A percentile compares a stretch with the other conserved stretches of the same genome.
Evolutionary conservation across 2,888 invertebrate species (phyloP).

Genomic region (Limnephilus lunatus): DNA sequence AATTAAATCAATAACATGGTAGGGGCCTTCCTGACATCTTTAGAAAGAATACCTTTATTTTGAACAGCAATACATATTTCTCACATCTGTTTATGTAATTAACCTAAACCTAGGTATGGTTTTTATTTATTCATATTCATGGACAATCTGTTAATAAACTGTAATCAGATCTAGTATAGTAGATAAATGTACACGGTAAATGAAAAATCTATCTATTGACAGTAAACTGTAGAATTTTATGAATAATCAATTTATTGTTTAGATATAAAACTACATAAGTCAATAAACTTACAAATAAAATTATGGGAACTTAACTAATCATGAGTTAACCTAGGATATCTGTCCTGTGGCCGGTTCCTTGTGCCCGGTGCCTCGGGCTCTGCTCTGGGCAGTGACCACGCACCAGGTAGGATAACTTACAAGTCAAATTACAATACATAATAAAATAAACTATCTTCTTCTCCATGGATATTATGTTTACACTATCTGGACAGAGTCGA

Average conservation of each 20-base stretch:
- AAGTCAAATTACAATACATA: conserved; percentile 34
- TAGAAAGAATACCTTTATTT: conserved; percentile 63
- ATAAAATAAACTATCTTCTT: conserved; percentile 36
- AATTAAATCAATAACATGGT: conserved; percentile 56
- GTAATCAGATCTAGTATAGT: conserved; percentile 35
- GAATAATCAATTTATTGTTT: not conserved
- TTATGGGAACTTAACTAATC: conserved; percentile 47
- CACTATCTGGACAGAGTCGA: conserved; percentile 44
- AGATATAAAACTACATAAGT: conserved; percentile 17
- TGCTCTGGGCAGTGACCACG: not conserved
- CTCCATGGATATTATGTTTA: conserved; percentile 15
- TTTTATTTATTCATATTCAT: conserved; percentile 43
- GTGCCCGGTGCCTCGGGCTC: not conserved
- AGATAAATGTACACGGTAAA: conserved; percentile 23
- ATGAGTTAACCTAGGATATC: conserved; percentile 25
- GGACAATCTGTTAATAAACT: conserved; percentile 25
- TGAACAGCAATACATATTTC: conserved; percentile 61
- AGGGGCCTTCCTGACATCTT: conserved; percentile 62
- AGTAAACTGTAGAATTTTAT: conserved; percentile 33
- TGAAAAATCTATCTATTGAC: conserved; percentile 43
- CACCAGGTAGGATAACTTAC: conserved; percentile 25
- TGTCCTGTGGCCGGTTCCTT: not conserved
- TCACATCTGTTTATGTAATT: conserved; percentile 55
- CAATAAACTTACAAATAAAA: conserved; percentile 45
- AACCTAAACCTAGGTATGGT: conserved; percentile 57